A percentile compares a stretch with the other conserved stretches of the same genome.
phyloP scores from a whole-genome alignment of 2,888 invertebrate genomes.

The Mythimna lalbum region DNA sequence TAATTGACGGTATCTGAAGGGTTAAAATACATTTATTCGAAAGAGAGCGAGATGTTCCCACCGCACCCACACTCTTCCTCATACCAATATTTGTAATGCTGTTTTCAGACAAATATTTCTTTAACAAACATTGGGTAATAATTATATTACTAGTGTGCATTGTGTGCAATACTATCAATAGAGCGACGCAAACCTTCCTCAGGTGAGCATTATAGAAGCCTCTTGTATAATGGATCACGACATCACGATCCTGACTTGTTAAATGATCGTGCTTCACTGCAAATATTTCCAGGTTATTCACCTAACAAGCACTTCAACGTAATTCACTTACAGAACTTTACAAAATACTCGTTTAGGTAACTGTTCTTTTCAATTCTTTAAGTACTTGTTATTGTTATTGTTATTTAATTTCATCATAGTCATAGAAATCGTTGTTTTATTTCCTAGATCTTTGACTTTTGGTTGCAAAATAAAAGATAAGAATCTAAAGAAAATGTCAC shows the following conservation, averaged over 20 bases:
- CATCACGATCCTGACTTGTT: conserved; percentile 72
- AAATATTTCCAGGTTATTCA: conserved; percentile 70
- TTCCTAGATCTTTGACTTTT: conserved; percentile 12
- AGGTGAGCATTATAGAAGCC: conserved; percentile 45
- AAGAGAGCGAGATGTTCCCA: no score
- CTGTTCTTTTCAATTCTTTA: conserved; percentile 8
- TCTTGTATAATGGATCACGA: conserved; percentile 73
- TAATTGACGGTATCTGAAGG: no score
- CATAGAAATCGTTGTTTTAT: conserved; percentile 17
- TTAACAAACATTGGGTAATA: background rate
- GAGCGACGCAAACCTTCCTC: conserved; percentile 9
- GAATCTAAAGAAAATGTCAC: conserved; percentile 56
- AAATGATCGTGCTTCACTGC: conserved; percentile 60
- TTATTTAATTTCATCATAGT: background rate
- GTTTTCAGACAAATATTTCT: no score
- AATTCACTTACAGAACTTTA: conserved; percentile 39
- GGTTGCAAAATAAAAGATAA: conserved; percentile 21
- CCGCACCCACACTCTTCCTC: no score
- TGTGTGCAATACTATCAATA: conserved; percentile 17
- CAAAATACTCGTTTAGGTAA: conserved; percentile 7
- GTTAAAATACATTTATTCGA: no score
- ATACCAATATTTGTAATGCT: no score
- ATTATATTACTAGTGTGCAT: background rate
- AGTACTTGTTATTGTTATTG: conserved; percentile 1
- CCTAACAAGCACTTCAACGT: conserved; percentile 63